Base-by-base conservation (phyloP, 2,888 invertebrate species). In the Pachycephus smyrnensis region DNA sequence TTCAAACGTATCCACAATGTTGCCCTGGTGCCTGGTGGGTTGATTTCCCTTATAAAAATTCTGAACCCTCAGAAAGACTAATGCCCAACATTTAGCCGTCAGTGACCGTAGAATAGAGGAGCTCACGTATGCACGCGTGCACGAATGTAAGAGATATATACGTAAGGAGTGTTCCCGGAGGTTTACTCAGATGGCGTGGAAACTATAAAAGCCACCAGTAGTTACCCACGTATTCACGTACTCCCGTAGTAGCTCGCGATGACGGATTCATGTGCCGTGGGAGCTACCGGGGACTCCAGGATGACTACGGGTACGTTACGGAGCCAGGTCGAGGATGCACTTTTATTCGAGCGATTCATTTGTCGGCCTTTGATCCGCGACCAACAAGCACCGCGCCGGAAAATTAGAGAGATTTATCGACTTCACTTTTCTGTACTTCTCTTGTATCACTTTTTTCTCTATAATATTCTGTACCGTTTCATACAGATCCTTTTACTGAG, bases 191-290 rank as follows among this genome's bases (percentile, higher is more conserved):
- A 78, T 78, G 78, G 78, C 78, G 79, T 83, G 84, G 83, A 84
- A 84, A 86, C 86, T 89, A 87, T 89, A 87, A 89, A 88, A 88
- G 86, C 87, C 74, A 79, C 80, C 79, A 82, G 79, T 80, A 76
- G 82, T 84, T 79, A 68, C 80, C 75, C 82, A 71, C 77, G 81
- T 82, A 81, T 81, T 82, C 82, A 71, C 77, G 81, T 82, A 81
- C 80, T 82, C 75, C 75, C 82, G 81, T 81, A 80, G 86, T 86
- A 83, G 79, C 82, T 76, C 80, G 83, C 86, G 91, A 87, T 89
- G 91, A 91, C 88, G 86, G 90, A 91, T 91, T 91, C 89, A 91
- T 87, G 82, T 85, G 81, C 82, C 83, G 84, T 86, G 85, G 85
- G 87, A 87, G 85, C 84, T 55, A 55, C 55, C 23, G 55, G 55